A percentile compares a stretch with the other conserved stretches of the same genome.
These are phyloP conservation scores for Leptura quadrifasciata DNA, from an alignment of 2,888 invertebrate genomes.

Conservation along the genomic window DNA sequence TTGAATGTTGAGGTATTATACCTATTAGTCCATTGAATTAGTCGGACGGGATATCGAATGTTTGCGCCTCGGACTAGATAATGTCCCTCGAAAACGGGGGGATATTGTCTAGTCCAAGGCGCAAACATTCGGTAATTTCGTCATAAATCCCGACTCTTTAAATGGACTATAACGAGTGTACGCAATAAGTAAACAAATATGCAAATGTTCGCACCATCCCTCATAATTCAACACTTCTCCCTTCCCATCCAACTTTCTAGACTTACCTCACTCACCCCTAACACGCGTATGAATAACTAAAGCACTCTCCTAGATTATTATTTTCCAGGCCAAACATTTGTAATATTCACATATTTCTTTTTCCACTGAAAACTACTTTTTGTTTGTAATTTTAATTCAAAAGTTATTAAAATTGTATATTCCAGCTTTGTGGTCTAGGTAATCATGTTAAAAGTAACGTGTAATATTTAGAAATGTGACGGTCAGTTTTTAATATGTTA, in stretches of 20 bases:
- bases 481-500: not conserved
- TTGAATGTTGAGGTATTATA: too few relatives aligned
- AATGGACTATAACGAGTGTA: too few relatives aligned
- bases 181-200: too few relatives aligned
- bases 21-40: too few relatives aligned
- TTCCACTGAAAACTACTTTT: not conserved
- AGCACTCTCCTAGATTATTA: not conserved
- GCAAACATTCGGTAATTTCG: too few relatives aligned
- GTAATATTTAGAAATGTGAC: not conserved
- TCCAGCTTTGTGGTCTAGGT: not conserved
- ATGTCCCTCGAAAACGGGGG: too few relatives aligned
- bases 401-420: constrained; percentile 22
- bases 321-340: not conserved
- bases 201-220: too few relatives aligned
- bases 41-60: too few relatives aligned
- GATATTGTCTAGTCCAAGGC: too few relatives aligned
- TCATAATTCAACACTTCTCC: not conserved
- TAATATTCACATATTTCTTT: not conserved
- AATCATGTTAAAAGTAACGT: constrained; percentile 11
- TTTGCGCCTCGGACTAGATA: too few relatives aligned
- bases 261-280: not conserved
- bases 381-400: constrained; percentile 20
- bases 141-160: too few relatives aligned
- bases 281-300: not conserved
- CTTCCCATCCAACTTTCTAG: not conserved